Evolutionary conservation across 2,888 invertebrate genomes (phyloP).

Genomic region (Apamea sordens): DNA sequence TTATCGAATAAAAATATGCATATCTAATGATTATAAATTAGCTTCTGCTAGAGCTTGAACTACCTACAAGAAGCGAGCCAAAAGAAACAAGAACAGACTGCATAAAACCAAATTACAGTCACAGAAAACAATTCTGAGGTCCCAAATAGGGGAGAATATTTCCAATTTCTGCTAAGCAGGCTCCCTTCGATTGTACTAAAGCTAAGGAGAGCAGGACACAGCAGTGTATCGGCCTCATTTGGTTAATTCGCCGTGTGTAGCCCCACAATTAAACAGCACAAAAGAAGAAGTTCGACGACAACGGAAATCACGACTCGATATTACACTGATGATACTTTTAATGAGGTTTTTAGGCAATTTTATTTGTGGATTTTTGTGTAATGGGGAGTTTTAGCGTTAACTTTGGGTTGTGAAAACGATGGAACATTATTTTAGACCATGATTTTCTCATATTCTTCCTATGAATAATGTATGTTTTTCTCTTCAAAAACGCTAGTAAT

Average conservation of each 20-base stretch:
- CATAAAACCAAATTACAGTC: constrained; percentile 22
- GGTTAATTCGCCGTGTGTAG: constrained; percentile 85
- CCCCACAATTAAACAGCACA: constrained; percentile 87
- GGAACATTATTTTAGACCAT: not conserved
- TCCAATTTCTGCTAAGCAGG: constrained; percentile 37
- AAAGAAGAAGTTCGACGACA: constrained; percentile 80
- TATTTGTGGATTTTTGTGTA: constrained; percentile 17
- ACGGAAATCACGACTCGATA: constrained; percentile 86
- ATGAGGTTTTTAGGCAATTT: constrained; percentile 79
- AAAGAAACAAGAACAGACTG: constrained; percentile 2
- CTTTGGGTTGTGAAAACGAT: not conserved
- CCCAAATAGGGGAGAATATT: constrained; percentile 52
- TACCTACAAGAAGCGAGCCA: not conserved
- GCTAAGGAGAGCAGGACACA: constrained; percentile 38
- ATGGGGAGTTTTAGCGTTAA: not conserved
- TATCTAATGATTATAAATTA: constrained; percentile 32
- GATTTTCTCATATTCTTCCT: not conserved
- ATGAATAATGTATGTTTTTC: not conserved
- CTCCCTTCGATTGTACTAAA: constrained; percentile 63
- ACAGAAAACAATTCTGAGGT: constrained; percentile 28
- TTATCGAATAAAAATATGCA: constrained; percentile 31
- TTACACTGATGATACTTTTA: constrained; percentile 84
- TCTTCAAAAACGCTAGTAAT: not conserved
- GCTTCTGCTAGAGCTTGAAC: not conserved
- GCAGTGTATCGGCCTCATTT: constrained; percentile 84